phyloP scores from a whole-genome alignment of 1,140 invertebrate species.

The Atopsyche davidsoni region DNA sequence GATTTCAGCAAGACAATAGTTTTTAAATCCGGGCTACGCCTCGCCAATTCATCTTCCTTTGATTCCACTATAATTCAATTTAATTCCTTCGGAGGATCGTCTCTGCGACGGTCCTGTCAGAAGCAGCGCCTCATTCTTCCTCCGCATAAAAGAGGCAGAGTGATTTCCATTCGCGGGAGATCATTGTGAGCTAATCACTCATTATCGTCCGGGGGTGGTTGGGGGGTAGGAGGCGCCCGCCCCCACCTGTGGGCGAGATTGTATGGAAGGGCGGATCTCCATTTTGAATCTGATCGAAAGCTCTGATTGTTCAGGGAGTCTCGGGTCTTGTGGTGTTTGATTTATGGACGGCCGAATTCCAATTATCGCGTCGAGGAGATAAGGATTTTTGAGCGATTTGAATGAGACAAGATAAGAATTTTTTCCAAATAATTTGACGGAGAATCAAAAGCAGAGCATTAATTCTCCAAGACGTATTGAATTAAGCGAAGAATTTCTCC shows the following conservation, averaged over 20 bases:
- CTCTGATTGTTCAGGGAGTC: constrained; percentile 5
- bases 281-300: no score
- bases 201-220: constrained; percentile 24
- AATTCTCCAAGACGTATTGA: no score
- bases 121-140: constrained; percentile 19
- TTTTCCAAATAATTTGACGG: no score
- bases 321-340: background rate
- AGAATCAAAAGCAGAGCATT: no score
- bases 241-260: no score
- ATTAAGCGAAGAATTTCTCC: no score
- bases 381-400: background rate
- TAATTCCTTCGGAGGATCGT: constrained; percentile 21
- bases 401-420: no score
- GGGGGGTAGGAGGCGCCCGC: no score
- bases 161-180: constrained; percentile 21
- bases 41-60: constrained; percentile 20
- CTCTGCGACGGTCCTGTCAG: constrained; percentile 14
- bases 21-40: constrained; percentile 14
- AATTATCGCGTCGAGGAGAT: constrained; percentile 9
- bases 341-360: constrained; percentile 11
- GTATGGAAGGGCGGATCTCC: no score
- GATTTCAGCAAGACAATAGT: constrained; percentile 20
- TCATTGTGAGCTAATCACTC: constrained; percentile 27
- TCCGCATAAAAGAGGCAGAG: constrained; percentile 26
- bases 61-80: constrained; percentile 29